A percentile compares a stretch with the other conserved stretches of the same genome.
Evolutionary conservation across 2,888 invertebrate genomes (phyloP).

Genomic region (Tetrapedia diversipes): DNA sequence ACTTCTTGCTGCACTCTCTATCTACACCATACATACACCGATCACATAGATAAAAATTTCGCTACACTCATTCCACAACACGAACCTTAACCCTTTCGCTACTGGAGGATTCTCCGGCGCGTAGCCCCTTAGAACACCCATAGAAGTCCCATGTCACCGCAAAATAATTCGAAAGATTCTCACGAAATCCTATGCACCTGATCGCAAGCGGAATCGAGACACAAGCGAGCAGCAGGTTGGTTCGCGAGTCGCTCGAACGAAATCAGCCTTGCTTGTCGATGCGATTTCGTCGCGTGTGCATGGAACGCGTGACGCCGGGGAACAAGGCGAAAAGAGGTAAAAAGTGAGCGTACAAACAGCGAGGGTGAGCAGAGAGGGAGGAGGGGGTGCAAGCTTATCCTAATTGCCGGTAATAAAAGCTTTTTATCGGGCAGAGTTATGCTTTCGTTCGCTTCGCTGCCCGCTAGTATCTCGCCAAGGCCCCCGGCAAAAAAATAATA

Average conservation of each 20-base stretch:
- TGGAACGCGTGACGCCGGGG: conserved; percentile 29
- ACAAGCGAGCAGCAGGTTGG: background rate
- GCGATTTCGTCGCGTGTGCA: conserved; percentile 19
- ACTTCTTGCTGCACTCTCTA: too few relatives aligned
- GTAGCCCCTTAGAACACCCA: too few relatives aligned
- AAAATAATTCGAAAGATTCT: too few relatives aligned
- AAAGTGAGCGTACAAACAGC: conserved; percentile 33
- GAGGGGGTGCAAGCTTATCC: conserved; percentile 76
- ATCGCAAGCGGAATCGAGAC: too few relatives aligned
- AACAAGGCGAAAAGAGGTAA: conserved; percentile 28
- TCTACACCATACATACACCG: too few relatives aligned
- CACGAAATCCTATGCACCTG: too few relatives aligned
- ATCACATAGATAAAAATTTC: too few relatives aligned
- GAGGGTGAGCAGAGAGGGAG: conserved; percentile 24
- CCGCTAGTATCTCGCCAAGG: conserved; percentile 67
- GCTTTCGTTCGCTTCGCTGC: conserved; percentile 68
- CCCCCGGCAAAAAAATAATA: conserved; percentile 71
- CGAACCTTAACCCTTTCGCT: too few relatives aligned
- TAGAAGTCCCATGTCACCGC: too few relatives aligned
- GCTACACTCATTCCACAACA: too few relatives aligned
- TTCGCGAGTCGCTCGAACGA: background rate
- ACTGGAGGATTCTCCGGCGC: too few relatives aligned
- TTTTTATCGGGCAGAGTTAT: conserved; percentile 77
- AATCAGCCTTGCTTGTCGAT: conserved; percentile 15
- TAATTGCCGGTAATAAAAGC: conserved; percentile 80